phyloP scores from a whole-genome alignment of 2,797 vertebrate genomes.

The Sandelia bainsii region DNA sequence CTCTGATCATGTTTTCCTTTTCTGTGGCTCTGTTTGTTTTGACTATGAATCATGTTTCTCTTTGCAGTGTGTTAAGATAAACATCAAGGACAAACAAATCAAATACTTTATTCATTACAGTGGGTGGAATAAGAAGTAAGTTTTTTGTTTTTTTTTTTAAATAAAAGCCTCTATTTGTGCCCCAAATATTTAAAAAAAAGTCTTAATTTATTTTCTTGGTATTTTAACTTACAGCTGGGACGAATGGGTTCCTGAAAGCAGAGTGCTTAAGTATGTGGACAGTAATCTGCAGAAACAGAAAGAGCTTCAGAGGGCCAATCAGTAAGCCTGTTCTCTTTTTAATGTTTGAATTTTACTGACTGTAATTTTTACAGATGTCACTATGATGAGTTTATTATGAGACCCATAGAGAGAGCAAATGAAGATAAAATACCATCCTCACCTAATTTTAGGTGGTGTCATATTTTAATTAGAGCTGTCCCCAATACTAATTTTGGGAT shows the following conservation, averaged over 20 bases:
- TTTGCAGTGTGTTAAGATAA: slow-evolving; percentile 97
- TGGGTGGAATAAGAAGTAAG: slow-evolving; percentile 99
- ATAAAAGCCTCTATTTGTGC: not conserved
- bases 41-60: slow-evolving; percentile 44
- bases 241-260: slow-evolving; percentile 99
- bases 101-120: slow-evolving; percentile 99
- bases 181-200: not conserved
- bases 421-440: not conserved
- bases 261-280: slow-evolving; percentile 99
- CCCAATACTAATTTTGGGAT: no score
- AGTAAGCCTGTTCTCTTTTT: slow-evolving; percentile 85
- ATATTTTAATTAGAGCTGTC: not conserved
- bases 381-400: not conserved
- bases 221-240: slow-evolving; percentile 89
- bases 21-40: not conserved
- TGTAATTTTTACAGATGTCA: not conserved
- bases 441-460: not conserved
- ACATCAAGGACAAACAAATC: slow-evolving; percentile 99
- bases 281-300: slow-evolving; percentile 99
- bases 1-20: slow-evolving; percentile 7
- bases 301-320: slow-evolving; percentile 99
- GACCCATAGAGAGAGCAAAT: not conserved
- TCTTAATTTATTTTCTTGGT: slow-evolving; percentile 20
- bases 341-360: not conserved
- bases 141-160: slow-evolving; percentile 46